phyloP scores from a whole-genome alignment of 2,888 invertebrate species.

The Drosophila prolongata region DNA sequence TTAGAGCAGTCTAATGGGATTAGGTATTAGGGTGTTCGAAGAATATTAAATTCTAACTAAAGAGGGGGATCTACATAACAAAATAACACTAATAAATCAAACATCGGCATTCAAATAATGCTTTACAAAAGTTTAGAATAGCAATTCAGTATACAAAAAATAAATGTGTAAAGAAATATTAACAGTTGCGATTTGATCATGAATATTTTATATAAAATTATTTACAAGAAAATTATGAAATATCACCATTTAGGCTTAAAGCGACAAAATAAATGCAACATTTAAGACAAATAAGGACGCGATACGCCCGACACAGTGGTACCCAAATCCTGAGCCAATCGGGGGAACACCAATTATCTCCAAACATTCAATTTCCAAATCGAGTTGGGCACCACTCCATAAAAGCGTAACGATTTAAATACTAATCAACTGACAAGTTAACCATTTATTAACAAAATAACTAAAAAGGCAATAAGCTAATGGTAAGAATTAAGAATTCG shows the following conservation, averaged over 20 bases:
- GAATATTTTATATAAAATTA: background rate
- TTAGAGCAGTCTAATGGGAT: background rate
- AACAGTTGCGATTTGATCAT: background rate
- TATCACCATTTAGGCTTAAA: background rate
- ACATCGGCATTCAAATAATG: too few species aligned
- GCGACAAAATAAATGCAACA: too few species aligned
- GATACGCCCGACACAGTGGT: slow-evolving; percentile 33
- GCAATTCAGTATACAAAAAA: background rate
- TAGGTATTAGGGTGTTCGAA: background rate
- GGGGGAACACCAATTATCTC: background rate
- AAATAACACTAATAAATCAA: too few species aligned
- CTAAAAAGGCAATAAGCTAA: background rate
- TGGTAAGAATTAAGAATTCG: background rate
- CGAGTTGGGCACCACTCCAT: slow-evolving; percentile 30
- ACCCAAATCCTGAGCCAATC: slow-evolving; percentile 20
- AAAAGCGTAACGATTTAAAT: background rate
- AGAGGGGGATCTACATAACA: too few species aligned
- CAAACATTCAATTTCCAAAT: slow-evolving; percentile 1
- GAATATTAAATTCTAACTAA: background rate
- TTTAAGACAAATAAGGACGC: slow-evolving; percentile 21
- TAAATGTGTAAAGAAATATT: background rate
- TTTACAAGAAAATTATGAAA: background rate
- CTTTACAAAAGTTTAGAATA: too few species aligned
- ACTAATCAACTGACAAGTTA: slow-evolving; percentile 11
- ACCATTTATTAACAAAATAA: slow-evolving; percentile 17